These are phyloP conservation scores for Diorhabda sublineata DNA, from an alignment of 1,140 invertebrate genomes.

Conservation along the genomic window DNA sequence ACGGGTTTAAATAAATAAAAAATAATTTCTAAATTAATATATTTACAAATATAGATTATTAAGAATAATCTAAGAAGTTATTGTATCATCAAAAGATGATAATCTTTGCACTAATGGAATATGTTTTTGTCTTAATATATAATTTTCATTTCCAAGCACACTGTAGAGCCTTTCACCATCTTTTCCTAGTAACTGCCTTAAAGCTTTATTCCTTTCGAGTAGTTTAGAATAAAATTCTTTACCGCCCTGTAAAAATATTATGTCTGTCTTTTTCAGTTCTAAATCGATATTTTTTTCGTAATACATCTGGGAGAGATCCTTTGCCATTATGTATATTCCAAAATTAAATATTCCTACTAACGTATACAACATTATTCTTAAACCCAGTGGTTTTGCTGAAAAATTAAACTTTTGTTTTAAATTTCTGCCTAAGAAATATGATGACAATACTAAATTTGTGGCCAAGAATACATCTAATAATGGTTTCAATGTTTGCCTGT, in stretches of 20 bases:
- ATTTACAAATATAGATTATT: too few species aligned
- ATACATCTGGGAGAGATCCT: constrained; percentile 57
- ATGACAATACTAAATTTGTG: constrained; percentile 45
- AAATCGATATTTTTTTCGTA: constrained; percentile 62
- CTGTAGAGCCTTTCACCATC: constrained; percentile 58
- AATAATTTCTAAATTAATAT: too few species aligned
- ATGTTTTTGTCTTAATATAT: constrained; percentile 58
- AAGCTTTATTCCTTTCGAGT: constrained; percentile 66
- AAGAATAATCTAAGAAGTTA: too few species aligned
- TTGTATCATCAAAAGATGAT: constrained; percentile 53
- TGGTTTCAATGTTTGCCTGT: constrained; percentile 54
- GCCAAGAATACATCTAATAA: constrained; percentile 52
- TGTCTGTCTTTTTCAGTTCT: constrained; percentile 54
- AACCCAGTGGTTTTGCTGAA: constrained; percentile 48
- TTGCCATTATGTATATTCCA: constrained; percentile 59
- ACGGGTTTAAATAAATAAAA: too few species aligned
- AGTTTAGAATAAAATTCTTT: constrained; percentile 71
- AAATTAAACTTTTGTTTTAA: constrained; percentile 56
- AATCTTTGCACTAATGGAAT: constrained; percentile 60
- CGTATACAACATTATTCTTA: constrained; percentile 55
- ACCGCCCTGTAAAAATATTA: constrained; percentile 65
- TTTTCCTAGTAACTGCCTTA: constrained; percentile 60
- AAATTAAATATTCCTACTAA: constrained; percentile 55
- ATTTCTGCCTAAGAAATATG: constrained; percentile 50
- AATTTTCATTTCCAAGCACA: constrained; percentile 64